Base-by-base conservation (phyloP, 2,797 vertebrate genomes). In the Taenioides sp. region DNA sequence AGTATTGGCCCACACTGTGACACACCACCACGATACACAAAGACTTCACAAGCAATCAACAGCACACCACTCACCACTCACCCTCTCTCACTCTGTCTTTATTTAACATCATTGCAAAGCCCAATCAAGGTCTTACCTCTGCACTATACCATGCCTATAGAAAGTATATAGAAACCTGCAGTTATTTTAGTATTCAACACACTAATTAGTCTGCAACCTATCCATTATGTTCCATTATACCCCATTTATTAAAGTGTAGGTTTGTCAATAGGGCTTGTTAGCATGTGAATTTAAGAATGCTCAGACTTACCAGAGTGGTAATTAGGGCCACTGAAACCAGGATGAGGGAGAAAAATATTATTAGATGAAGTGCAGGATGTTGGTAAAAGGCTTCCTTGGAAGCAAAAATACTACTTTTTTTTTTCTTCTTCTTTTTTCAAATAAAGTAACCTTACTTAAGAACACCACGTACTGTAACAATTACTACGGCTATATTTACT, bases 1-100 rank as follows among this genome's bases (percentile, higher is more conserved):
- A 83, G 83, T 81, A 78, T 79, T 69, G 71, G 76, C 80, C 80
- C 62, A 63, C 34, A 88, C 83, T 78, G 79, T 76, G 80, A 84
- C 78, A 76, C 74, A 77, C 79, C 78, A 76, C 68, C 76, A 61
- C 78, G 75, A 87, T 82, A 88, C 82, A 86, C 83, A 86, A 82
- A 84, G 71, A 71, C 81, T 84, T 90, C 86, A 81, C 75, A 82
- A 74, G 68, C 77, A 84, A 88, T 89, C 79, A 87, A 81, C 65
- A 52, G 34, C 43, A 69, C 69, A 70, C 65, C 77, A 83, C 81
- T 85, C 74, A 76, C 64, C 50, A 73, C 49, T 59, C 59, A 73
- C 65, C 61, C 34, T 2, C 75, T 81, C 52, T 23, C 49, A 67
- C 57, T 1, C 60, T 73, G 17, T 74, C 40, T 70, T 22, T 62